A percentile compares a stretch with the other conserved stretches of the same genome.
These are phyloP conservation scores for Conus betulinus DNA, from an alignment of 1,140 invertebrate species.

Conservation along the genomic window DNA sequence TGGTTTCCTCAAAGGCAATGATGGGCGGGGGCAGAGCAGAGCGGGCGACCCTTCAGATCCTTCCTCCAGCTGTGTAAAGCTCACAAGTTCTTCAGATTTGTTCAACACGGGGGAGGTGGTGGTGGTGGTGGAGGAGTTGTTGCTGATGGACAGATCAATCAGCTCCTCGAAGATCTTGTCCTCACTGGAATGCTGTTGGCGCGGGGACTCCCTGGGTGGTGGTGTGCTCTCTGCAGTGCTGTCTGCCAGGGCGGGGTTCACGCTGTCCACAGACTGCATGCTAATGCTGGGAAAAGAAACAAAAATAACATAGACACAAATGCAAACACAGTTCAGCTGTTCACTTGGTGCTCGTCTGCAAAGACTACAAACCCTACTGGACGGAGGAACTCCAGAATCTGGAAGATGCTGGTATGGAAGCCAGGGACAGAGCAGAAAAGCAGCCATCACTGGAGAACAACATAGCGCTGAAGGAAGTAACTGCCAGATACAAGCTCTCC, in stretches of 20 bases:
- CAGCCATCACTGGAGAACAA: too few species aligned
- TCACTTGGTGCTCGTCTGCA: too few species aligned
- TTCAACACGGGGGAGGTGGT: slow-evolving; percentile 40
- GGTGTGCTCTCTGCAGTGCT: slow-evolving; percentile 39
- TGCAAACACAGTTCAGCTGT: too few species aligned
- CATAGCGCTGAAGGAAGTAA: too few species aligned
- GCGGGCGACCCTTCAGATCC: slow-evolving; percentile 42
- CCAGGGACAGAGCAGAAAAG: too few species aligned
- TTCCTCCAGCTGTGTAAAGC: slow-evolving; percentile 59
- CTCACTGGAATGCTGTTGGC: slow-evolving; percentile 13
- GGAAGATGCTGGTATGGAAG: too few species aligned
- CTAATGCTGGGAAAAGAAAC: slow-evolving; percentile 61
- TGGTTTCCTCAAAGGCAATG: slow-evolving; percentile 69
- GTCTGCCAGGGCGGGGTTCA: slow-evolving; percentile 51
- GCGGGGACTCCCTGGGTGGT: slow-evolving; percentile 26
- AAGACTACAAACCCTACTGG: too few species aligned
- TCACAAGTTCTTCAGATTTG: slow-evolving; percentile 58
- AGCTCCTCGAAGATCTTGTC: slow-evolving; percentile 62
- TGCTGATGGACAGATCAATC: slow-evolving; percentile 60
- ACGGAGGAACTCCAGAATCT: too few species aligned
- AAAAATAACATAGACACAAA: neutral
- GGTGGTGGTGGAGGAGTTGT: slow-evolving; percentile 46
- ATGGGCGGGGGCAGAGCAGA: slow-evolving; percentile 58
- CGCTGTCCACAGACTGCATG: slow-evolving; percentile 60
- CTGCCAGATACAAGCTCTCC: too few species aligned